Percentiles rank a stretch among this genome's conserved stretches.
phyloP scores from a whole-genome alignment of 1,140 invertebrate genomes.

The Hylaeus anthracinus region DNA sequence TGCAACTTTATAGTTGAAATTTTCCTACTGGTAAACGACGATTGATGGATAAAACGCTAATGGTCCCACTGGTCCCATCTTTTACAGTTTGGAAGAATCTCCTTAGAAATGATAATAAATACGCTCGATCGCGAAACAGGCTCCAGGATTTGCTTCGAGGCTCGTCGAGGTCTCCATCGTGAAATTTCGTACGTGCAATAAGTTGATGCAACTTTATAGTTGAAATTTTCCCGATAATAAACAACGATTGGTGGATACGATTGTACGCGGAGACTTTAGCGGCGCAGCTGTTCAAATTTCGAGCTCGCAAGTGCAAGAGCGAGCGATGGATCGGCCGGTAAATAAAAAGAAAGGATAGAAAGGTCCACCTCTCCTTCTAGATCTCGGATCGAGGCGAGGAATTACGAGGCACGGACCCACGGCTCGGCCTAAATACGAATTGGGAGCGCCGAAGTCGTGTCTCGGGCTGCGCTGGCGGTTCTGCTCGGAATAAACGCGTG shows the following conservation, averaged over 20 bases:
- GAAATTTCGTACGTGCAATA: no score
- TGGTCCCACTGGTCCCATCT: not conserved
- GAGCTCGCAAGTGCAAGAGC: not conserved
- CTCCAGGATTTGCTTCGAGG: no score
- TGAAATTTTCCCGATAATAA: no score
- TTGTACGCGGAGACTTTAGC: not conserved
- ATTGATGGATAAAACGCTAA: no score
- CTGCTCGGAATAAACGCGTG: constrained; percentile 60
- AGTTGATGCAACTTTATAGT: not conserved
- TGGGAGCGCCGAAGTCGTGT: constrained; percentile 60
- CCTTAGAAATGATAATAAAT: constrained; percentile 23
- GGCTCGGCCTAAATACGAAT: constrained; percentile 66
- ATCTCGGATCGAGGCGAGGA: constrained; percentile 43
- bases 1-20: not conserved
- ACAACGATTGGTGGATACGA: no score
- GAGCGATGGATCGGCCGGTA: constrained; percentile 27
- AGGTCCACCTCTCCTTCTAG: not conserved
- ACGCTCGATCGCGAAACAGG: not conserved
- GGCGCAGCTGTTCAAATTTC: constrained; percentile 41
- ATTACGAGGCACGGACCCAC: constrained; percentile 44
- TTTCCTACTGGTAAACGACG: no score
- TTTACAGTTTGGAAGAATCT: constrained; percentile 8
- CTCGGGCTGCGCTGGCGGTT: constrained; percentile 41
- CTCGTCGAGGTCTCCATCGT: no score
- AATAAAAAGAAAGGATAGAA: constrained; percentile 30